A percentile compares a stretch with the other conserved stretches of the same genome.
phyloP scores from a whole-genome alignment of 2,888 invertebrate species.

The Meloe dianella region DNA sequence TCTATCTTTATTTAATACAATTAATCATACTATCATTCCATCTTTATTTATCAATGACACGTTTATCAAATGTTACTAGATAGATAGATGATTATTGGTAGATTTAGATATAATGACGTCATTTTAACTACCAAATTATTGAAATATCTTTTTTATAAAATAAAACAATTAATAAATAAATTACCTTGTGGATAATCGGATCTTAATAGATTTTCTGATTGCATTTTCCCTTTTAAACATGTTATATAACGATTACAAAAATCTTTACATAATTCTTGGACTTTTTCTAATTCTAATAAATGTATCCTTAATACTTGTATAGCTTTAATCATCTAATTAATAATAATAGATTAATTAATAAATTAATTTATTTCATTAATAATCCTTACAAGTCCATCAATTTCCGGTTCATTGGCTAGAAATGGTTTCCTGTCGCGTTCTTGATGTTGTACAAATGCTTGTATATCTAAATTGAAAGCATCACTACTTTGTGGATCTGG shows the following conservation, averaged over 20 bases:
- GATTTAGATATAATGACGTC: no score
- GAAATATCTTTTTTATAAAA: background rate
- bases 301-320: slow-evolving; percentile 92
- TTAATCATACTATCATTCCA: no score
- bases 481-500: slow-evolving; percentile 76
- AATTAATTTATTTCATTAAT: background rate
- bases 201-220: slow-evolving; percentile 82
- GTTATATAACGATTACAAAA: slow-evolving; percentile 93
- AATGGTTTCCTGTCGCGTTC: slow-evolving; percentile 85
- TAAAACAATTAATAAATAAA: slow-evolving; percentile 14
- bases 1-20: no score
- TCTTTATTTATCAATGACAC: no score
- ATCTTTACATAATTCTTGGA: slow-evolving; percentile 92
- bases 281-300: slow-evolving; percentile 90
- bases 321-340: slow-evolving; percentile 88
- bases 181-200: slow-evolving; percentile 76
- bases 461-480: slow-evolving; percentile 89
- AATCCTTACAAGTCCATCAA: slow-evolving; percentile 84
- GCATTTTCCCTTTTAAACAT: slow-evolving; percentile 89
- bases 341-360: slow-evolving; percentile 37
- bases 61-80: no score
- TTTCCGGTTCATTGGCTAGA: slow-evolving; percentile 89
- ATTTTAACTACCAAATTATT: no score
- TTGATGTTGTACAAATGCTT: slow-evolving; percentile 89
- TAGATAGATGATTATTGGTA: no score